Evolutionary conservation across 2,888 invertebrate species (phyloP), one percentile per base, ranked within the genome.

Genomic region (Alitta virens): DNA sequence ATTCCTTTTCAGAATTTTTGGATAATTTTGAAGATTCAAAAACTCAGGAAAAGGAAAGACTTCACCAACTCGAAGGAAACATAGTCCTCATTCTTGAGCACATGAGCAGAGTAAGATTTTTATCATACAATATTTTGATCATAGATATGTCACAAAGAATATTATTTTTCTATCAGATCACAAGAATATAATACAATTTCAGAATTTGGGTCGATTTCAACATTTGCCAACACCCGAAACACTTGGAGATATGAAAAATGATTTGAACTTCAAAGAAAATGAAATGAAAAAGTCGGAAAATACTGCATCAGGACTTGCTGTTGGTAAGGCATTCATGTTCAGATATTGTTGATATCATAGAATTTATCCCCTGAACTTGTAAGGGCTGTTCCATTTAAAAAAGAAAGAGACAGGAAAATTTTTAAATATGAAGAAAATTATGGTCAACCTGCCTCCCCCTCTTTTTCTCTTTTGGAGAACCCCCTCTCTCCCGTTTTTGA

Each of bases 1-100:
- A n/a, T n/a, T n/a, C n/a, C n/a, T 56, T 71, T 72, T 23, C 70
- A 79, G 84, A 86, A 21, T 92, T 92, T 74, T 85, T 91, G 82
- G 82, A 85, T 0, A 0, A 72, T 70, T 60, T 79, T 73, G 79
- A 81, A 56, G 75, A 76, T 52, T 71, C 72, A 64, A 86, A 88
- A 65, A 84, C 83, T 7, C 86, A 86, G 46, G 90, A 91, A 79
- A 62, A 66, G 69, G 86, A 87, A 14, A 88, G 87, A 72, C 85
- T 90, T 7, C 81, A 82, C 1, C 85, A 86, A 61, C 74, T 89
- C 18, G 89, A 91, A 75, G 84, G 84, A 62, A 86, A 86, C 60
- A 86, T 90, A 50, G 87, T 89, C 2, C 85, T 86, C 33, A 82
- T 87, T 2, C 80, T 91, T 69, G 88, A 88, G 72, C 86, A 87